Percentiles rank a stretch among this genome's conserved stretches.
Conservation (phyloP, 2,113 vertebrate genomes). For the Oceanites oceanicus region DNA sequence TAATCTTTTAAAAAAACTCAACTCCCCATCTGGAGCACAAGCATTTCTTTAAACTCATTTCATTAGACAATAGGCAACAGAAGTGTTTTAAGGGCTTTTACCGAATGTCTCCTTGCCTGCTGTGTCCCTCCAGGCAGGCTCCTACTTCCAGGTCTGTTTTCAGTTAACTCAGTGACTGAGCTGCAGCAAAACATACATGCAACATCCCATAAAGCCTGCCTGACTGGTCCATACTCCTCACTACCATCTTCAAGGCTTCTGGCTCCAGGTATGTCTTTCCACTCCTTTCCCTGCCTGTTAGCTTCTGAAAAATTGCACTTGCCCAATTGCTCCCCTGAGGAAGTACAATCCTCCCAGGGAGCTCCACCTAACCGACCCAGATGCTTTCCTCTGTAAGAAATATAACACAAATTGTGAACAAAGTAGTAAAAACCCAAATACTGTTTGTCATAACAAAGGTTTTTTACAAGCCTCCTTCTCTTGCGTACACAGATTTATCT, state of each 20-base stretch:
- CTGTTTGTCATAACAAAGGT: background rate
- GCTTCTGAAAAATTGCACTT: background rate
- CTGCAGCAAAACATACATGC: background rate
- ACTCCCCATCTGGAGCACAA: background rate
- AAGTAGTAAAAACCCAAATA: background rate
- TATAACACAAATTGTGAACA: too few species aligned
- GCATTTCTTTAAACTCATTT: background rate
- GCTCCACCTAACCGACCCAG: background rate
- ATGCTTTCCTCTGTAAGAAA: background rate
- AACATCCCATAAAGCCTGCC: background rate
- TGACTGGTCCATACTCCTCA: background rate
- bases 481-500: background rate
- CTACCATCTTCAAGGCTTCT: background rate
- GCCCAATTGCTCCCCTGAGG: accelerated
- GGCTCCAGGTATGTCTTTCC: background rate
- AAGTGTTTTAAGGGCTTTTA: background rate
- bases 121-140: background rate
- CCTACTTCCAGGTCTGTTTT: background rate
- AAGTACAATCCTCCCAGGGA: background rate
- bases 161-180: background rate
- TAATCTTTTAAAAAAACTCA: background rate
- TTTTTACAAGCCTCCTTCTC: background rate
- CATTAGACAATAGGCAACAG: background rate
- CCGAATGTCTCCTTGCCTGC: background rate
- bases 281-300: background rate